Base-by-base conservation (phyloP, 2,888 invertebrate genomes). In the Geotrupes spiniger region DNA sequence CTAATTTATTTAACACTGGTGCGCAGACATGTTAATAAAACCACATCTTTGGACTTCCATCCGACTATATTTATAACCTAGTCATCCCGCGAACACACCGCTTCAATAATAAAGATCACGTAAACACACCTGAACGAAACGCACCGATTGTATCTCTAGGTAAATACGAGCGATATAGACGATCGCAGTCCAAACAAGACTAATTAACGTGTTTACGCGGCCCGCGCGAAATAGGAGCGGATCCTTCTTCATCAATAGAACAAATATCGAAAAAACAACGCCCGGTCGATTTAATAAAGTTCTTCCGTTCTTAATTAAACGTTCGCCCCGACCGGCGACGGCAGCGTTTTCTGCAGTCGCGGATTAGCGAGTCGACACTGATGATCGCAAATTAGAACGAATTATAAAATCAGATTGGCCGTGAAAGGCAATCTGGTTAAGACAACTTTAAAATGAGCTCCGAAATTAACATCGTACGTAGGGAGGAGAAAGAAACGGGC, bases 321-420 rank as follows among this genome's bases (percentile, higher is more conserved):
- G 21, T 44, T 25, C 38, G 26, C 26, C 29, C 28, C 33, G 9
- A 12, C 31, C 25, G 16, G 4, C 33, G 36, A 27, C 17, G 12
- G 4, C 33, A 39, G 29, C 17, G 12, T 25, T 41, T 33, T 33
- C 33, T 11, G 26, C 31, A 16, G 28, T 51, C 42, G 37, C 11
- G 49, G 52, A 54, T 58, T 54, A 54, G 47, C 43, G 46, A 48
- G 38, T 48, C 50, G 53, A 50, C 53, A 46, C 49, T 52, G 51
- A 54, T 54, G 51, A 52, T 49, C 49, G 46, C 56, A 56, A 56
- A 56, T 54, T 56, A 51, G 47, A 44, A 48, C 42, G 51, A 47
- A 51, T 51, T 51, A 51, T 51, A 47, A 51, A 45, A 46, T 51
- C 49, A 48, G 50, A 48, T 53, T 43, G 53, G 42, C 41, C 45